phyloP scores from a whole-genome alignment of 2,113 vertebrate genomes.

The Chionodraco myersi region DNA sequence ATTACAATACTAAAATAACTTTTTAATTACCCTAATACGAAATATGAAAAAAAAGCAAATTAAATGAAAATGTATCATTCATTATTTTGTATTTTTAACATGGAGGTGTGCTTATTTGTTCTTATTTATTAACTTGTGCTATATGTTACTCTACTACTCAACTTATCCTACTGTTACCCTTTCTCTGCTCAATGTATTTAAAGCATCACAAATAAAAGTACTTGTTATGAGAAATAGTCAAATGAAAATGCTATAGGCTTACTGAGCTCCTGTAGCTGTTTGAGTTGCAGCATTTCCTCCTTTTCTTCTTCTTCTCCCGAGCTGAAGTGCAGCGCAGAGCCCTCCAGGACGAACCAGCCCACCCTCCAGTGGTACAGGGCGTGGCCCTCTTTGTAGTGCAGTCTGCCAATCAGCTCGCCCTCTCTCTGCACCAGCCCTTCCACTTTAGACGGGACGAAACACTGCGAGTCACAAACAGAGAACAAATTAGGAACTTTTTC shows the following conservation, averaged over 20 bases:
- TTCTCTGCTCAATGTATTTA: too few species aligned
- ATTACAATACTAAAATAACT: too few species aligned
- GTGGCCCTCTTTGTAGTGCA: constrained; percentile 94
- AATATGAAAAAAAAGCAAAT: too few species aligned
- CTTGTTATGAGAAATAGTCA: not conserved
- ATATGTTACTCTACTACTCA: too few species aligned
- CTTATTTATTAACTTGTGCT: too few species aligned
- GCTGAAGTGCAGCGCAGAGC: constrained; percentile 88
- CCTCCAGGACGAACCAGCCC: constrained; percentile 94
- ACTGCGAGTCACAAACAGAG: constrained; percentile 77
- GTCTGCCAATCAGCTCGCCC: constrained; percentile 90
- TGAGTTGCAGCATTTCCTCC: constrained; percentile 89
- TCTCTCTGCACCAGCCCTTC: constrained; percentile 86
- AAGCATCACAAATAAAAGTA: too few species aligned
- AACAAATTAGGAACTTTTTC: not conserved
- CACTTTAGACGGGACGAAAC: constrained; percentile 87
- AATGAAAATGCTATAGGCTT: constrained; percentile 67
- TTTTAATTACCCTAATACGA: too few species aligned
- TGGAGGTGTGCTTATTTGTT: too few species aligned
- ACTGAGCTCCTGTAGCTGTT: constrained; percentile 95
- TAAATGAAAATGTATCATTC: too few species aligned
- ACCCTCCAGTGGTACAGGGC: constrained; percentile 92
- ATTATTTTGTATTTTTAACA: too few species aligned
- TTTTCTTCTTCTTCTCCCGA: constrained; percentile 81
- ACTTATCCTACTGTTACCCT: too few species aligned